These are phyloP conservation scores for Marronus borbonicus DNA, from an alignment of 2,888 invertebrate species.

Conservation along the genomic window DNA sequence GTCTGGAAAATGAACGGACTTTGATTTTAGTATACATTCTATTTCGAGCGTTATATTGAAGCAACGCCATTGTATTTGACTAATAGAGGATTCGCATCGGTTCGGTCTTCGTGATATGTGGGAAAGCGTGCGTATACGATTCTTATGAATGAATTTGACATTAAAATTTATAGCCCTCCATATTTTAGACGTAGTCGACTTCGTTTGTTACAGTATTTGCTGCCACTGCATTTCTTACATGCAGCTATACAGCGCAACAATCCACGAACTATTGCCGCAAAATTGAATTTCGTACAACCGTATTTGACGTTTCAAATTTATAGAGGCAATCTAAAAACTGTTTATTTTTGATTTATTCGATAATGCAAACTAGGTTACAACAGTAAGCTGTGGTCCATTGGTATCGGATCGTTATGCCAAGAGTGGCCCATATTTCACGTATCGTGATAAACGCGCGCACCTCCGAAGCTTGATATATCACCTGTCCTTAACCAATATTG, in stretches of 20 bases:
- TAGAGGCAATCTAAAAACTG: conserved; percentile 35
- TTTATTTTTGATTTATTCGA: conserved; percentile 43
- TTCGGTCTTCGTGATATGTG: too few species aligned
- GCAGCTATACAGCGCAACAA: not conserved
- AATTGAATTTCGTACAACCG: conserved; percentile 32
- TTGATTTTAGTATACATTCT: too few species aligned
- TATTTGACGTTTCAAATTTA: conserved; percentile 30
- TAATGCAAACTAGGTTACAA: conserved; percentile 46
- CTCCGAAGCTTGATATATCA: conserved; percentile 59
- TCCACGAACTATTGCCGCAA: not conserved
- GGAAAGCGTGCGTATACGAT: not conserved
- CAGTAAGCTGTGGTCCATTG: conserved; percentile 42
- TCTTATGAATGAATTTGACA: conserved; percentile 10
- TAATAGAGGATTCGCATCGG: too few species aligned
- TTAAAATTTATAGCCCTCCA: not conserved
- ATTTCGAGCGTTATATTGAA: too few species aligned
- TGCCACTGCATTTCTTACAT: conserved; percentile 6
- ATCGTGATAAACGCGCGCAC: conserved; percentile 54
- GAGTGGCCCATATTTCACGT: conserved; percentile 53
- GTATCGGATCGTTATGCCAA: conserved; percentile 47
- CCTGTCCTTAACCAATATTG: conserved; percentile 62
- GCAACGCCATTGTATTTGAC: too few species aligned
- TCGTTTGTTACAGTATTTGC: not conserved
- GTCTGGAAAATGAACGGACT: too few species aligned
- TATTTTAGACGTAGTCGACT: not conserved